phyloP scores from a whole-genome alignment of 1,140 invertebrate species.

The Steinernema feltiae region DNA sequence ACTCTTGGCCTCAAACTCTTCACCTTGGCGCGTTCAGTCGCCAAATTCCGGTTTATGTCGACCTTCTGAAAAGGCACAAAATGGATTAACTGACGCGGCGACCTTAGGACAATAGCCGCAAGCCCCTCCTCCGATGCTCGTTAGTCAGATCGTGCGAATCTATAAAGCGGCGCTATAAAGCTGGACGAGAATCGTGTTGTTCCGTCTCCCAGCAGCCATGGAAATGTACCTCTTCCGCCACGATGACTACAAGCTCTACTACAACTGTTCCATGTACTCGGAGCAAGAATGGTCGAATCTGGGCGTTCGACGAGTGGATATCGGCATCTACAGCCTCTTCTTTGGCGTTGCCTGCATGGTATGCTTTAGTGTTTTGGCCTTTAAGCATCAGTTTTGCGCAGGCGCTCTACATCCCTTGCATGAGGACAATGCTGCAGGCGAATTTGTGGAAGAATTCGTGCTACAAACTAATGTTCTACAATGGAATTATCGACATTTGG shows the following conservation, averaged over 20 bases:
- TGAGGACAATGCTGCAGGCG: neutral
- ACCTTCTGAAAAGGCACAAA: too few relatives aligned
- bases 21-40: too few relatives aligned
- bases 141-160: too few relatives aligned
- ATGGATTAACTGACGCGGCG: too few relatives aligned
- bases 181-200: too few relatives aligned
- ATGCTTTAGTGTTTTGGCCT: neutral
- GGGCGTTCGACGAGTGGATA: neutral
- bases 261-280: neutral
- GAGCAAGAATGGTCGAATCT: neutral
- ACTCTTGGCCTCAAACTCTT: too few relatives aligned
- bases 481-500: conserved; percentile 5
- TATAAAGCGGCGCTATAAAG: too few relatives aligned
- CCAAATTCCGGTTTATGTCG: too few relatives aligned
- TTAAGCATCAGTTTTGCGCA: neutral
- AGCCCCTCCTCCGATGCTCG: too few relatives aligned
- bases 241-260: neutral
- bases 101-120: too few relatives aligned
- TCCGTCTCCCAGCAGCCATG: too few relatives aligned
- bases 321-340: neutral
- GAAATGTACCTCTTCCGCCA: neutral
- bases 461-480: conserved; percentile 9
- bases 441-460: conserved; percentile 1
- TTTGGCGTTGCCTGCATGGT: neutral
- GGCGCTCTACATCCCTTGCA: neutral